Evolutionary conservation across 2,113 vertebrate genomes (phyloP).

Genomic region (Cyprinodon variegatus): DNA sequence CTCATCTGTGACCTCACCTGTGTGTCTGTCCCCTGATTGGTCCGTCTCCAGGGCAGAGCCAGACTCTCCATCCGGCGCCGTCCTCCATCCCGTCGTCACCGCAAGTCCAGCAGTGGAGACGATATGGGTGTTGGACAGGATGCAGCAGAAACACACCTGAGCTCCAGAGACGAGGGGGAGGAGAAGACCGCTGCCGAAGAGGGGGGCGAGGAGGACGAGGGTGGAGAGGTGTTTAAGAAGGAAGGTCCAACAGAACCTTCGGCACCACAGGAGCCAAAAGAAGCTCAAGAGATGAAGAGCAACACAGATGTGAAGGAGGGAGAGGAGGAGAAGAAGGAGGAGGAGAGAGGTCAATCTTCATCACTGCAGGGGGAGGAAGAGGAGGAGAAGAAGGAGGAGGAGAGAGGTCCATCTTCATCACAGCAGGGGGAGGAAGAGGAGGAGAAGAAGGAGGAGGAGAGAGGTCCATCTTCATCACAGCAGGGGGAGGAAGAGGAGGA

Average conservation of each 20-base stretch:
- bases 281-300: not conserved
- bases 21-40: constrained; percentile 9
- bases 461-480: too few species aligned
- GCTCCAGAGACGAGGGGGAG: not conserved
- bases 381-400: not conserved
- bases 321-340: not conserved
- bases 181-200: not conserved
- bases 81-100: constrained; percentile 74
- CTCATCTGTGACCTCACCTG: not conserved
- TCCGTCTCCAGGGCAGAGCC: constrained; percentile 64
- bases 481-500: not conserved
- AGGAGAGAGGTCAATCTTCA: not conserved
- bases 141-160: not conserved
- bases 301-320: not conserved
- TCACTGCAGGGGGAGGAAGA: constrained; percentile 4
- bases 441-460: not conserved
- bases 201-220: not conserved
- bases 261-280: not conserved
- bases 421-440: not conserved
- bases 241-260: constrained; percentile 6
- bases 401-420: too few species aligned
- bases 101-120: constrained; percentile 69
- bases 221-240: constrained; percentile 6
- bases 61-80: constrained; percentile 76
- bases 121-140: not conserved